These are phyloP conservation scores for Cyaniris semiargus DNA, from an alignment of 2,888 invertebrate species.

Conservation along the genomic window DNA sequence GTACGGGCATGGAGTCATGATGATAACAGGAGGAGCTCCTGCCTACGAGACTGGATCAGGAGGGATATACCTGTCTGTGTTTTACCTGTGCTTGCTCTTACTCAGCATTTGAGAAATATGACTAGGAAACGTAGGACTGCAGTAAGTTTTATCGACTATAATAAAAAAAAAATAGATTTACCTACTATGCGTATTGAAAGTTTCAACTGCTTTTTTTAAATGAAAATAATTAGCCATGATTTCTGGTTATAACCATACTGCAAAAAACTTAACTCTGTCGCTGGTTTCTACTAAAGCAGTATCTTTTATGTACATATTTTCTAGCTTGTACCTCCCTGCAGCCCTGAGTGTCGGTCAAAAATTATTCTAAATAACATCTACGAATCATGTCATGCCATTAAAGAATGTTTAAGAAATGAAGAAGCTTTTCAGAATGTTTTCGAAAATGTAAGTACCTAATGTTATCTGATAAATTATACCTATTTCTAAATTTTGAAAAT, in stretches of 20 bases:
- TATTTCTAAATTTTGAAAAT: neutral
- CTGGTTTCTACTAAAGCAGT: neutral
- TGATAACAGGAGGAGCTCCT: slow-evolving; percentile 48
- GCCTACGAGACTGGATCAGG: slow-evolving; percentile 73
- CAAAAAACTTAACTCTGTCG: neutral
- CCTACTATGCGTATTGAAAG: no score
- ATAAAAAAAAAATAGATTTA: no score
- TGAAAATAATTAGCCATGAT: neutral
- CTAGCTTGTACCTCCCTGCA: slow-evolving; percentile 61
- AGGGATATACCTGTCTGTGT: slow-evolving; percentile 63
- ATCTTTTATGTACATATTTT: neutral
- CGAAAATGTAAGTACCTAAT: slow-evolving; percentile 57
- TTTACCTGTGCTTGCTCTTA: slow-evolving; percentile 55
- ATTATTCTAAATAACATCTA: slow-evolving; percentile 63
- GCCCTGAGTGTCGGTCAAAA: slow-evolving; percentile 68
- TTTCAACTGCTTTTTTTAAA: no score
- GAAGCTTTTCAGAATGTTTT: slow-evolving; percentile 62
- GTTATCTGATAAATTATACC: neutral
- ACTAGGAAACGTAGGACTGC: slow-evolving; percentile 54
- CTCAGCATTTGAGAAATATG: slow-evolving; percentile 56
- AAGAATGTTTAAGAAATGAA: slow-evolving; percentile 58
- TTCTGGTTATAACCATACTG: neutral
- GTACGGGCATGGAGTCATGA: slow-evolving; percentile 80
- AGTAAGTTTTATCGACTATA: slow-evolving; percentile 47
- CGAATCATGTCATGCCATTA: slow-evolving; percentile 62